These are phyloP conservation scores for Megaceryle torquata DNA, from an alignment of 2,113 vertebrate genomes.

Conservation along the genomic window DNA sequence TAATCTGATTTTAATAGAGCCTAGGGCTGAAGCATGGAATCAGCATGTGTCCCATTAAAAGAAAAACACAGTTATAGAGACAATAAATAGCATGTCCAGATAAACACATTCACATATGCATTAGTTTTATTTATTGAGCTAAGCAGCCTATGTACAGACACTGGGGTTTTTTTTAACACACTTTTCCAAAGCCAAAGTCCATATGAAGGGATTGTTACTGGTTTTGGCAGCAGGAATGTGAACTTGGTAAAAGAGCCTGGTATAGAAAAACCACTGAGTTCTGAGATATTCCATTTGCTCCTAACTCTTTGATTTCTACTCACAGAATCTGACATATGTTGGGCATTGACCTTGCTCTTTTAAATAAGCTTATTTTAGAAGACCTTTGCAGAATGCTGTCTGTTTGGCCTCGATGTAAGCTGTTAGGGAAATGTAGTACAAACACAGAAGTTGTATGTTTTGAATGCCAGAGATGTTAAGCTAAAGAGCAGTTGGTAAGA, in stretches of 20 bases:
- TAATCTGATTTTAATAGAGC: slow-evolving; percentile 71
- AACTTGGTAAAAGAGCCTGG: slow-evolving; percentile 39
- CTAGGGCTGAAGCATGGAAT: slow-evolving; percentile 44
- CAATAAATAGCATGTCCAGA: slow-evolving; percentile 59
- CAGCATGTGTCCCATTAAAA: slow-evolving; percentile 58
- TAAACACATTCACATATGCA: slow-evolving; percentile 46
- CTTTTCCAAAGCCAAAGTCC: slow-evolving; percentile 23
- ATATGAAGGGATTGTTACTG: slow-evolving; percentile 25
- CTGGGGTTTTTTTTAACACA: background rate
- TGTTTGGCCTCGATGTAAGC: slow-evolving; percentile 61
- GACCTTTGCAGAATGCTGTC: slow-evolving; percentile 47
- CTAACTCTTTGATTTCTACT: slow-evolving; percentile 33
- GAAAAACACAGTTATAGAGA: slow-evolving; percentile 50
- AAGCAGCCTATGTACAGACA: background rate
- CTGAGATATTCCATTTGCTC: slow-evolving; percentile 53
- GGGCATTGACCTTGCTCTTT: slow-evolving; percentile 49
- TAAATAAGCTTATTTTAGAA: slow-evolving; percentile 64
- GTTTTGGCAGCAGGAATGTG: slow-evolving; percentile 23
- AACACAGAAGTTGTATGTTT: slow-evolving; percentile 65
- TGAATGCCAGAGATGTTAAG: slow-evolving; percentile 64
- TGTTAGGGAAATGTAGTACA: slow-evolving; percentile 64
- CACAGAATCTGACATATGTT: slow-evolving; percentile 48
- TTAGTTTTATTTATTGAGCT: slow-evolving; percentile 47
- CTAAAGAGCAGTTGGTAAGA: slow-evolving; percentile 49
- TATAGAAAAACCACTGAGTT: slow-evolving; percentile 19